Evolutionary conservation across 1,140 invertebrate species (phyloP).

Genomic region (Planococcus citri): DNA sequence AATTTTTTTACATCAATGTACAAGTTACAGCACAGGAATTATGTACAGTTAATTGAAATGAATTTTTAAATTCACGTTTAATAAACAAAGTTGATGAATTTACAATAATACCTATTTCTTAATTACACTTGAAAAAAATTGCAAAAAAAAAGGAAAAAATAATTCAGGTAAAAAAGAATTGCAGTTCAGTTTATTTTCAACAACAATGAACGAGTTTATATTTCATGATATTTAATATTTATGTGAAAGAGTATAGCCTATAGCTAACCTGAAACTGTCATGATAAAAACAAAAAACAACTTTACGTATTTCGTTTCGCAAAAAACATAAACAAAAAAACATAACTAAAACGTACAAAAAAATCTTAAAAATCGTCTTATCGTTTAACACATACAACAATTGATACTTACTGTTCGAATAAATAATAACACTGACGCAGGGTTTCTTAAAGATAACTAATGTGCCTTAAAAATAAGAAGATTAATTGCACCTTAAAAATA

Average conservation of each 20-base stretch:
- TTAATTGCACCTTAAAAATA: conserved; percentile 14
- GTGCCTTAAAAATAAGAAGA: conserved; percentile 19
- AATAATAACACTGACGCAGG: conserved; percentile 17
- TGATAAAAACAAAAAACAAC: not conserved
- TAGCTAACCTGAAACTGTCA: not conserved
- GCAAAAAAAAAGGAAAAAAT: not conserved
- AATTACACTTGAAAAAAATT: not conserved
- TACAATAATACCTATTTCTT: not conserved
- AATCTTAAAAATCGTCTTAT: too few species aligned
- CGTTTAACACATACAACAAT: conserved; percentile 2
- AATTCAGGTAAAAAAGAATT: not conserved
- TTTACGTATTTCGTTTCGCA: conserved; percentile 2
- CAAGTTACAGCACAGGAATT: not conserved
- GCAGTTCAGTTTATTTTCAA: not conserved
- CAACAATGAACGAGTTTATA: not conserved
- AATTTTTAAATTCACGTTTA: not conserved
- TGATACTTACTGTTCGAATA: conserved; percentile 12
- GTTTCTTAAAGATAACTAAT: conserved; percentile 17
- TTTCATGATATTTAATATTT: not conserved
- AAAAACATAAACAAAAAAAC: not conserved
- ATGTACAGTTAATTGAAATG: not conserved
- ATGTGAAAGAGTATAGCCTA: too few species aligned
- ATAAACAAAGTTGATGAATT: not conserved
- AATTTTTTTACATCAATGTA: not conserved
- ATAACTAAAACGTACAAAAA: not conserved